Percentiles rank a stretch among this genome's conserved stretches.
These are phyloP conservation scores for Stenodema calcarata DNA, from an alignment of 2,888 invertebrate species.

Conservation along the genomic window DNA sequence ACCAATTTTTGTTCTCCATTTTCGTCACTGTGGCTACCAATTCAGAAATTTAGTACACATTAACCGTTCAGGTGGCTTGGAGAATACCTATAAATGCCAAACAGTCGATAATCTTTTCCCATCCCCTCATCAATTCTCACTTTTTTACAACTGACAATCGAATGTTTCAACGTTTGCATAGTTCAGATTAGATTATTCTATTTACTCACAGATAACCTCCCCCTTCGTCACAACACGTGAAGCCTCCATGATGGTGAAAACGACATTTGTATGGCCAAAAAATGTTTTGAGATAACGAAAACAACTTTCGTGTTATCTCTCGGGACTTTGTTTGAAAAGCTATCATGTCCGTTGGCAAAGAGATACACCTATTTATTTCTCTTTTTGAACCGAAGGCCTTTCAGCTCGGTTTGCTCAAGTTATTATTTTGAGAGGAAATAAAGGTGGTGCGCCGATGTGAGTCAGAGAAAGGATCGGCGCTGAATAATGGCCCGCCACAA, in stretches of 20 bases:
- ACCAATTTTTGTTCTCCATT: too few relatives aligned
- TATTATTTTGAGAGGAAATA: not conserved
- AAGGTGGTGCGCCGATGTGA: not conserved
- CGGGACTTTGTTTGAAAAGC: constrained; percentile 8
- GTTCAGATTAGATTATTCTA: not conserved
- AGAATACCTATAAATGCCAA: not conserved
- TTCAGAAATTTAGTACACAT: too few relatives aligned
- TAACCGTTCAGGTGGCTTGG: too few relatives aligned
- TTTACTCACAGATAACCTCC: not conserved
- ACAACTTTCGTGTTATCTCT: not conserved
- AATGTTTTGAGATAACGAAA: not conserved
- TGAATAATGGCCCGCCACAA: not conserved
- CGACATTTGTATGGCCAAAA: not conserved
- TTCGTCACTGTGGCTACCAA: too few relatives aligned
- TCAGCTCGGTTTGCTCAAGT: not conserved
- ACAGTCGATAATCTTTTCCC: not conserved
- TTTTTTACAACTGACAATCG: not conserved
- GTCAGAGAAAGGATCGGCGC: constrained; percentile 8
- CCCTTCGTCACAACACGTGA: not conserved
- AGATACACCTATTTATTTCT: too few relatives aligned
- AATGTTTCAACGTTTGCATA: not conserved
- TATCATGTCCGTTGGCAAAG: not conserved
- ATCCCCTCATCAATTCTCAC: not conserved
- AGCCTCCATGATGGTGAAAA: not conserved
- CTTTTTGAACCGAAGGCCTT: not conserved